A percentile compares a stretch with the other conserved stretches of the same genome.
Evolutionary conservation across 23 tunicate species (phyloP).

Genomic region (Oikopleura dioica): DNA sequence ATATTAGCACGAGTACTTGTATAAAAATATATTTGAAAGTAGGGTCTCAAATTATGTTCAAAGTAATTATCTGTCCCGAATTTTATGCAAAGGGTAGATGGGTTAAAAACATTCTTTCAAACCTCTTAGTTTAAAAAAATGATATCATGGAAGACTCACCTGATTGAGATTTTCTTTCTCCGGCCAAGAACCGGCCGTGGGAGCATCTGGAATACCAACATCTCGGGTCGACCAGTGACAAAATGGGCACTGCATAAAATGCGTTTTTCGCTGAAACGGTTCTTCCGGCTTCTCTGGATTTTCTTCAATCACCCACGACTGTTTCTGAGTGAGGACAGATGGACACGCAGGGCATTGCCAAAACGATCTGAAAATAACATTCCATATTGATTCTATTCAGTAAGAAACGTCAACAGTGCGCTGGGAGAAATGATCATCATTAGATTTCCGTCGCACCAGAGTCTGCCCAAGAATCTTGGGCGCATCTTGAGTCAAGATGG

Average conservation of each 20-base stretch:
- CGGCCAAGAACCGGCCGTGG: neutral
- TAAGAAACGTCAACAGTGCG: no score
- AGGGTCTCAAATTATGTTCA: no score
- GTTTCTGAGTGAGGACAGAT: neutral
- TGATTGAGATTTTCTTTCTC: constrained; percentile 13
- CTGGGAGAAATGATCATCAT: no score
- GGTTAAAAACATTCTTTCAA: neutral
- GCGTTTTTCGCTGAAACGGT: neutral
- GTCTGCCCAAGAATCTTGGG: no score
- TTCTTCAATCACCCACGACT: neutral
- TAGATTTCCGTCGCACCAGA: no score
- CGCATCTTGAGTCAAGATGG: no score
- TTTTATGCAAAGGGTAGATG: no score
- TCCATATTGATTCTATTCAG: no score
- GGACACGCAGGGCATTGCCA: constrained; percentile 14
- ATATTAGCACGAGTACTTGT: no score
- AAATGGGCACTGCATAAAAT: neutral
- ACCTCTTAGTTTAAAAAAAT: neutral
- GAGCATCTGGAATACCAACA: constrained; percentile 2
- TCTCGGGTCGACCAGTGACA: constrained; percentile 12
- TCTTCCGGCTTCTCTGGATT: constrained; percentile 9
- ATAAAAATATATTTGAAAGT: no score
- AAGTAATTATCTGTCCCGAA: no score
- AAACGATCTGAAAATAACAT: no score
- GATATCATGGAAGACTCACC: neutral